Percentiles rank a stretch among this genome's conserved stretches.
These are phyloP conservation scores for Steinernema khuongi DNA, from an alignment of 1,140 invertebrate genomes.

Conservation along the genomic window DNA sequence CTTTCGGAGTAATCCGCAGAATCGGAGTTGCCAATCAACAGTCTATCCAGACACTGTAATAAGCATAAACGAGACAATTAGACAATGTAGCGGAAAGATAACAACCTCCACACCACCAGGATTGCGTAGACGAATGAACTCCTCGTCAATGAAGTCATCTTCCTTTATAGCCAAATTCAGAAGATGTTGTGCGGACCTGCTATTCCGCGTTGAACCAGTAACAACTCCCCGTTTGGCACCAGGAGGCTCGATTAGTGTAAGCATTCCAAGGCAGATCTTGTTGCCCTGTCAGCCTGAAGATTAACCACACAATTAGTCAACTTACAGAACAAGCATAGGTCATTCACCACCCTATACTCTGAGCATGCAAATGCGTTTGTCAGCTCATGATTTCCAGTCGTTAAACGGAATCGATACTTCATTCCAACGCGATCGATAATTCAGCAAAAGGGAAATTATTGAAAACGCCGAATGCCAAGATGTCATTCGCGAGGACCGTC, in stretches of 20 bases:
- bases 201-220: constrained; percentile 20
- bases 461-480: too few relatives aligned
- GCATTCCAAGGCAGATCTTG: constrained; percentile 23
- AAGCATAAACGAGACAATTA: neutral
- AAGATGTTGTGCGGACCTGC: constrained; percentile 33
- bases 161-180: constrained; percentile 27
- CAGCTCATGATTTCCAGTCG: too few relatives aligned
- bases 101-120: neutral
- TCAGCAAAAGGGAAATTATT: too few relatives aligned
- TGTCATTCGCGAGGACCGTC: too few relatives aligned
- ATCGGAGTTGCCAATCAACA: constrained; percentile 36
- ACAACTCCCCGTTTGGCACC: constrained; percentile 23
- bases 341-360: too few relatives aligned
- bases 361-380: too few relatives aligned
- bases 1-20: constrained; percentile 41
- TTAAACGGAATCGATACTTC: too few relatives aligned
- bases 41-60: constrained; percentile 38
- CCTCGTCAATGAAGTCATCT: neutral
- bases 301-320: neutral
- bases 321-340: too few relatives aligned
- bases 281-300: neutral
- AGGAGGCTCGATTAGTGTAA: constrained; percentile 37
- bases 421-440: too few relatives aligned
- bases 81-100: neutral
- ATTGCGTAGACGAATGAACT: neutral